These are phyloP conservation scores for Drosophila pandora DNA, from an alignment of 1,140 invertebrate species.

Conservation along the genomic window DNA sequence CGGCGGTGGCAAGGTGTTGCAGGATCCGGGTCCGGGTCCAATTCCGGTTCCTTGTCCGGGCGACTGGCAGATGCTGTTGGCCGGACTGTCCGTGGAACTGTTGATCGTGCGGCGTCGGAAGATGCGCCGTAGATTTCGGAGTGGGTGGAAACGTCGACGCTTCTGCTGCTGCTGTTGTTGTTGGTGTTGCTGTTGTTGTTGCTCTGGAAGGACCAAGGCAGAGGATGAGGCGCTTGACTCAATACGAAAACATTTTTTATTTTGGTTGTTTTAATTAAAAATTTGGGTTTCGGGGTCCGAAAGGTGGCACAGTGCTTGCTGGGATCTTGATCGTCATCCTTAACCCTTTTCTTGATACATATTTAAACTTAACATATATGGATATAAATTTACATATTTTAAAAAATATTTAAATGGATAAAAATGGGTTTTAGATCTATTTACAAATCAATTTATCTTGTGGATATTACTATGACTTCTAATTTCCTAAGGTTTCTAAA, in stretches of 20 bases:
- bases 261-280: neutral
- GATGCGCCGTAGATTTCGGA: slow-evolving; percentile 81
- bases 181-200: slow-evolving; percentile 35
- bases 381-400: too few species aligned
- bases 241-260: slow-evolving; percentile 35
- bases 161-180: slow-evolving; percentile 71
- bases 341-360: too few species aligned
- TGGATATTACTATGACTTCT: too few species aligned
- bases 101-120: slow-evolving; percentile 81
- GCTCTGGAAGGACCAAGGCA: slow-evolving; percentile 45
- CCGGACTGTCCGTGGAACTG: slow-evolving; percentile 54
- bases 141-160: slow-evolving; percentile 79
- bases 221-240: slow-evolving; percentile 5
- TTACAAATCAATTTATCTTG: too few species aligned
- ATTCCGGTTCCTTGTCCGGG: slow-evolving; percentile 10
- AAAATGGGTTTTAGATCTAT: too few species aligned
- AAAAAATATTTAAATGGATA: too few species aligned
- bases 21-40: slow-evolving; percentile 34
- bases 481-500: too few species aligned
- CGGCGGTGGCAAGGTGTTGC: slow-evolving; percentile 64
- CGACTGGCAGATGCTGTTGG: slow-evolving; percentile 10
- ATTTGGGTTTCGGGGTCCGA: neutral
- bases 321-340: neutral
- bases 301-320: neutral
- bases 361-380: too few species aligned